A percentile compares a stretch with the other conserved stretches of the same genome.
These are phyloP conservation scores for Upupa epops DNA, from an alignment of 2,113 vertebrate genomes.

Conservation along the genomic window DNA sequence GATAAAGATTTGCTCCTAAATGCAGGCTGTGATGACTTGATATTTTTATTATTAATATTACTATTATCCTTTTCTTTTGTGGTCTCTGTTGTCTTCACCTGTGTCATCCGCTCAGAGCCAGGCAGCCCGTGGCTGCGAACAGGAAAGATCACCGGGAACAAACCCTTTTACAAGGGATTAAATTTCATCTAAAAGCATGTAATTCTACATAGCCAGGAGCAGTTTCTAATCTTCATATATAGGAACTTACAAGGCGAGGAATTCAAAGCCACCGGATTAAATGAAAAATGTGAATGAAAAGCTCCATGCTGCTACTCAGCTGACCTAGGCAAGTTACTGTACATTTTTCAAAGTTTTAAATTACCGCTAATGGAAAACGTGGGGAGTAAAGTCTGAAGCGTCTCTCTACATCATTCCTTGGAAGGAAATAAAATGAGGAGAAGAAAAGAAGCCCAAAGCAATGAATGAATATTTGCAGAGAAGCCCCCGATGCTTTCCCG, in stretches of 20 bases:
- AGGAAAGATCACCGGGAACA: constrained; percentile 62
- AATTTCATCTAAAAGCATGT: constrained; percentile 79
- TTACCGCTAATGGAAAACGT: constrained; percentile 60
- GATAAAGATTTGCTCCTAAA: constrained; percentile 19
- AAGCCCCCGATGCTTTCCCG: constrained; percentile 56
- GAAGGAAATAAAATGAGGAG: background rate
- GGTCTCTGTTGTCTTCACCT: constrained; percentile 51
- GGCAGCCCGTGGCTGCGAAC: constrained; percentile 19
- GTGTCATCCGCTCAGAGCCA: constrained; percentile 61
- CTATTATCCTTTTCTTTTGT: background rate
- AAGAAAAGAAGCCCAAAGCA: constrained; percentile 1
- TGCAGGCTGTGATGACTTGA: background rate
- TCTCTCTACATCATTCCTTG: constrained; percentile 64
- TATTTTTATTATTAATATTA: background rate
- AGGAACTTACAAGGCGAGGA: constrained; percentile 74
- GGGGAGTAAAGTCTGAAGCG: constrained; percentile 46
- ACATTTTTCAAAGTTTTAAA: constrained; percentile 70
- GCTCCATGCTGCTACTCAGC: constrained; percentile 60
- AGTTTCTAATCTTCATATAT: constrained; percentile 77
- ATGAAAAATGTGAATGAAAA: constrained; percentile 76
- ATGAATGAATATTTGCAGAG: constrained; percentile 72
- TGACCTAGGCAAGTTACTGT: constrained; percentile 63
- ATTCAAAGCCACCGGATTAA: constrained; percentile 80
- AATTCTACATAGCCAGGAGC: constrained; percentile 75
- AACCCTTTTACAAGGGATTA: constrained; percentile 75